Percentiles rank a stretch among this genome's conserved stretches.
Conservation (phyloP, 2,888 invertebrate species). For the Ophioninae sp. region DNA sequence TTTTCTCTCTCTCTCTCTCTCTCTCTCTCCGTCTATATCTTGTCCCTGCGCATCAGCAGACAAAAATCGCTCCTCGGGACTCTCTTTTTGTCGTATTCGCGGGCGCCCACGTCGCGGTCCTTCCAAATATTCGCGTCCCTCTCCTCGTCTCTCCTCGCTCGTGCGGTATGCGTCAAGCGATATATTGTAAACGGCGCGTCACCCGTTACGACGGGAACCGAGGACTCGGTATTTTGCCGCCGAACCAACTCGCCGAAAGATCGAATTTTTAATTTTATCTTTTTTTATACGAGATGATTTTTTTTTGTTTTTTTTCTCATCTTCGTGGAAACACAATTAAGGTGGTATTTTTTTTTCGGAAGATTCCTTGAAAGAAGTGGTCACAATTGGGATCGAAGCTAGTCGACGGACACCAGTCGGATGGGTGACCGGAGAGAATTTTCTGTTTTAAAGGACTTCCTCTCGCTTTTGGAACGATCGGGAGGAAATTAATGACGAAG, state of each 20-base stretch:
- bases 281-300: constrained; percentile 54
- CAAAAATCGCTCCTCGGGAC: constrained; percentile 35
- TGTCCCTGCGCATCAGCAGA: constrained; percentile 41
- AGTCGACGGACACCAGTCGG: too few species aligned
- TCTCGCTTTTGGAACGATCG: constrained; percentile 8
- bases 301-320: constrained; percentile 7
- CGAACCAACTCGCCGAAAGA: constrained; percentile 2
- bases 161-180: constrained; percentile 66
- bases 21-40: constrained; percentile 18
- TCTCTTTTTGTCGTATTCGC: constrained; percentile 60
- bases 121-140: constrained; percentile 25
- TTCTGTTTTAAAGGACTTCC: neutral
- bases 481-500: neutral
- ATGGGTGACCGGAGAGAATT: too few species aligned
- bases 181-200: constrained; percentile 76
- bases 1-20: constrained; percentile 34
- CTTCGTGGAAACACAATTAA: too few species aligned
- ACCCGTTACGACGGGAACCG: constrained; percentile 65
- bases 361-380: neutral
- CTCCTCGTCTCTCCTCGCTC: constrained; percentile 15
- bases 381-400: too few species aligned
- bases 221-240: constrained; percentile 25
- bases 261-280: constrained; percentile 4
- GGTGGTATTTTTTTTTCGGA: too few species aligned
- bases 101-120: constrained; percentile 43